phyloP scores from a whole-genome alignment of 2,113 vertebrate species.

The Tenrec ecaudatus region DNA sequence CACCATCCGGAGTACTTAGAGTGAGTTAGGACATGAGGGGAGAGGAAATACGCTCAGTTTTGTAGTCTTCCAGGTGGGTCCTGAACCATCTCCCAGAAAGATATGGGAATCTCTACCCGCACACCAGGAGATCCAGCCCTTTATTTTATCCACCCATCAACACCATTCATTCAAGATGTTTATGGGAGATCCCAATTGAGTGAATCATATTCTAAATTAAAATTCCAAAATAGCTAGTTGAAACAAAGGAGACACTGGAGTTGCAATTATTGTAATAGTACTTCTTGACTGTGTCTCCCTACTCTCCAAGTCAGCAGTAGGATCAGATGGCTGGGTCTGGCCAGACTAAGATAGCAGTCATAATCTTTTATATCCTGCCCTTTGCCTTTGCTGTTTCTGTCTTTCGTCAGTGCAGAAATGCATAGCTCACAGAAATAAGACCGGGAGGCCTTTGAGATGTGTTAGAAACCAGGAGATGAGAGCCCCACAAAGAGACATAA shows the following conservation, averaged over 20 bases:
- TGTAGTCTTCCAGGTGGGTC: background rate
- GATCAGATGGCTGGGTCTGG: background rate
- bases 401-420: background rate
- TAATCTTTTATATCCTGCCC: background rate
- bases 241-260: background rate
- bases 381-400: background rate
- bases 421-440: background rate
- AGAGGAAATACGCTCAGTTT: background rate
- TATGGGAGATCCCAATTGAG: background rate
- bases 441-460: background rate
- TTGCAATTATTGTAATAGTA: background rate
- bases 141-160: background rate
- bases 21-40: background rate
- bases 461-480: slow-evolving; percentile 55
- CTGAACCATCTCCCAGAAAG: background rate
- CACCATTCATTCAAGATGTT: background rate
- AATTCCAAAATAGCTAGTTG: background rate
- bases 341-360: background rate
- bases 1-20: background rate
- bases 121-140: fast-evolving
- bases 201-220: background rate
- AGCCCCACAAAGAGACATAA: slow-evolving; percentile 18
- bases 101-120: background rate
- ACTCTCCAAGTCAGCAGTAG: background rate
- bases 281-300: background rate